A percentile compares a stretch with the other conserved stretches of the same genome.
Conservation (phyloP, 2,888 invertebrate species). For the Doris montereyensis region DNA sequence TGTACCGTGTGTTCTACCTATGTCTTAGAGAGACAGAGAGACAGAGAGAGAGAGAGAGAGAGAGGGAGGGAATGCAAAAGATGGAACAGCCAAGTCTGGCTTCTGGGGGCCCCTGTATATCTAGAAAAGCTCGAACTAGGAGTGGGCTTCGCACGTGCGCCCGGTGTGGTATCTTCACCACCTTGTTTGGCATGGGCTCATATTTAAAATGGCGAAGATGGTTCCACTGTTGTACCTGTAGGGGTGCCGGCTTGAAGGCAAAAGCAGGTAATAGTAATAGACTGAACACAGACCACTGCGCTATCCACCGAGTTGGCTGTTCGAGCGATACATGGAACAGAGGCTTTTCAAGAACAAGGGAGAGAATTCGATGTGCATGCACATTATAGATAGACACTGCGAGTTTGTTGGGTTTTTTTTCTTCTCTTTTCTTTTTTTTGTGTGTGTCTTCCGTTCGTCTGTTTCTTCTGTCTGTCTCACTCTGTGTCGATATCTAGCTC, state of each 20-base stretch:
- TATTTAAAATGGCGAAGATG: not conserved
- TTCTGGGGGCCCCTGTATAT: conserved; percentile 46
- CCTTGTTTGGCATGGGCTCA: conserved; percentile 64
- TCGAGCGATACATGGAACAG: too few species aligned
- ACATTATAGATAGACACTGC: too few species aligned
- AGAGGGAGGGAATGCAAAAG: conserved; percentile 2
- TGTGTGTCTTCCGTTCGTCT: not conserved
- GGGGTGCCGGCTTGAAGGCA: too few species aligned
- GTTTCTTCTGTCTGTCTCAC: not conserved
- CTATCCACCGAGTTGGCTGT: too few species aligned
- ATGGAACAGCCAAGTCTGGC: conserved; percentile 43
- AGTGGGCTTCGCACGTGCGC: conserved; percentile 43
- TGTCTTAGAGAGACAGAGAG: conserved; percentile 27
- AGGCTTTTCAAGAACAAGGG: too few species aligned
- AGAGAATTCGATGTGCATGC: too few species aligned
- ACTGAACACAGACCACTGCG: too few species aligned
- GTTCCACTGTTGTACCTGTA: too few species aligned
- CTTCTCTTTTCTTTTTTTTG: not conserved
- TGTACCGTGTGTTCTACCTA: conserved; percentile 25
- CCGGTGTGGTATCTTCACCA: conserved; percentile 60
- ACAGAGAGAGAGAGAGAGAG: conserved; percentile 26
- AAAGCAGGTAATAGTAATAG: too few species aligned
- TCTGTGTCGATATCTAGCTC: too few species aligned
- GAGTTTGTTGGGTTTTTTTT: not conserved
- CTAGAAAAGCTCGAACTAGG: not conserved